Percentiles rank a stretch among this genome's conserved stretches.
Conservation (phyloP, 1,140 invertebrate genomes). For the Pogonomyrmex californicus region DNA sequence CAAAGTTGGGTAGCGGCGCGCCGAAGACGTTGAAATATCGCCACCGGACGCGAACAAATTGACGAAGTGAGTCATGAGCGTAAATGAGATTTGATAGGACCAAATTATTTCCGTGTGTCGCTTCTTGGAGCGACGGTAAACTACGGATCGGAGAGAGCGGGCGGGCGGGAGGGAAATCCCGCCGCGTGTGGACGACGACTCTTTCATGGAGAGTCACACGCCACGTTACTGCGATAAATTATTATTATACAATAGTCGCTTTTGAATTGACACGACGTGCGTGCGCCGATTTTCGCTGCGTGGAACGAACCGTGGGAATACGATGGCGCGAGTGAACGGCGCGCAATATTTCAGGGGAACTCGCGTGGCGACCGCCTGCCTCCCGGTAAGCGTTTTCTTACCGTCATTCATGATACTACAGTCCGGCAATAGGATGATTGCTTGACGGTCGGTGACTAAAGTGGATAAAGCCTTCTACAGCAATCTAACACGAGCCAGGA, state of each 20-base stretch:
- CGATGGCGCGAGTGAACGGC: constrained; percentile 50
- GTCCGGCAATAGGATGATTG: constrained; percentile 85
- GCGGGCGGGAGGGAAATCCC: neutral
- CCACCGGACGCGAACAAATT: constrained; percentile 79
- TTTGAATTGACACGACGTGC: neutral
- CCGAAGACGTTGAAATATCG: constrained; percentile 72
- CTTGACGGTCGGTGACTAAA: constrained; percentile 82
- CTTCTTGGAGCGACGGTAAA: constrained; percentile 68
- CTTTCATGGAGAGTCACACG: constrained; percentile 12
- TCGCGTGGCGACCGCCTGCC: constrained; percentile 72
- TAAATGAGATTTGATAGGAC: constrained; percentile 83
- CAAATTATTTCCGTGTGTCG: constrained; percentile 78
- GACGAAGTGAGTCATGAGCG: constrained; percentile 79
- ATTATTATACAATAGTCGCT: neutral
- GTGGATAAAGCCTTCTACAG: constrained; percentile 85
- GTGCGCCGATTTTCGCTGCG: constrained; percentile 51
- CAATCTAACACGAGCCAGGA: constrained; percentile 82
- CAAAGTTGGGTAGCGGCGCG: constrained; percentile 43
- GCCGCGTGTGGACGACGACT: neutral
- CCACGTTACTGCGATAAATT: neutral
- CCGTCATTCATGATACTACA: constrained; percentile 84
- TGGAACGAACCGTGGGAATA: constrained; percentile 77
- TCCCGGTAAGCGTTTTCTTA: constrained; percentile 82
- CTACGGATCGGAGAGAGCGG: neutral
- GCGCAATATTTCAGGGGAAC: constrained; percentile 79